A percentile compares a stretch with the other conserved stretches of the same genome.
Evolutionary conservation across 1,140 invertebrate genomes (phyloP).

Genomic region (Calephelis virginiensis): DNA sequence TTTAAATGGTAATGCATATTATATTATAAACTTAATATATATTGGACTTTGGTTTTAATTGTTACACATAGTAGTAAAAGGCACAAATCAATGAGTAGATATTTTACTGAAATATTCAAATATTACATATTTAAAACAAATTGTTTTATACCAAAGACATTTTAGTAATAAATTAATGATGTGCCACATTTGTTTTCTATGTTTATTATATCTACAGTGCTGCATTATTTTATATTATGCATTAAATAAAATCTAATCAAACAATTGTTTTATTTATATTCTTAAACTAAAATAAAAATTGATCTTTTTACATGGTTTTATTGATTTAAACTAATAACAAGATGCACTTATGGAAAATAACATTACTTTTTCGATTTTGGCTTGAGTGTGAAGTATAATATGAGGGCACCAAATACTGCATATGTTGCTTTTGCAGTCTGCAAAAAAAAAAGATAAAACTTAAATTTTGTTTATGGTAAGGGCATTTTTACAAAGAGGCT

Average conservation of each 20-base stretch:
- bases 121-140: not conserved
- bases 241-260: constrained; percentile 21
- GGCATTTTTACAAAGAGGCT: not conserved
- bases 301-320: constrained; percentile 51
- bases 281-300: not conserved
- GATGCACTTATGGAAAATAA: constrained; percentile 40
- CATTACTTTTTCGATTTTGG: constrained; percentile 80
- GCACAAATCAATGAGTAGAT: not conserved
- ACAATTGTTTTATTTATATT: constrained; percentile 9
- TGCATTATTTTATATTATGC: constrained; percentile 22
- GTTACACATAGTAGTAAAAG: not conserved
- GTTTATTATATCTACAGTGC: constrained; percentile 17
- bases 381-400: constrained; percentile 80
- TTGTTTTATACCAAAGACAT: constrained; percentile 14
- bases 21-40: not conserved
- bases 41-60: not conserved
- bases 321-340: constrained; percentile 42
- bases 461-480: not conserved
- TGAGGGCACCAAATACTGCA: constrained; percentile 78
- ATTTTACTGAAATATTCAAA: constrained; percentile 9
- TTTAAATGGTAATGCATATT: not conserved
- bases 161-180: constrained; percentile 12
- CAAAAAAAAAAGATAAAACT: constrained; percentile 54
- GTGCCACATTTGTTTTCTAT: constrained; percentile 9
- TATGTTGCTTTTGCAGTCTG: constrained; percentile 83